These are phyloP conservation scores for Sebastes steindachneri DNA, from an alignment of 2,797 vertebrate species.

Conservation along the genomic window DNA sequence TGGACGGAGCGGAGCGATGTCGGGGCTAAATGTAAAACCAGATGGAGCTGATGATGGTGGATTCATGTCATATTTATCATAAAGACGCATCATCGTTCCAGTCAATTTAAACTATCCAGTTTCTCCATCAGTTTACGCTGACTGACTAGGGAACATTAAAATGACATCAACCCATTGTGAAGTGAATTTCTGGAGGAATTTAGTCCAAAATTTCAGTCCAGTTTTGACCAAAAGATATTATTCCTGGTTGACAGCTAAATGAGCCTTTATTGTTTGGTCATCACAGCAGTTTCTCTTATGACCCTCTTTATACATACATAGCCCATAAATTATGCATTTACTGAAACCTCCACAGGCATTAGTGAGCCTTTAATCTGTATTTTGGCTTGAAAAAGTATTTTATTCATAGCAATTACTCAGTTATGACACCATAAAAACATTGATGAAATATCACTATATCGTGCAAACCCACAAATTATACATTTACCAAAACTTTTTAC, in stretches of 20 bases:
- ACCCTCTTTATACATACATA: neutral
- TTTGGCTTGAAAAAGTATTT: neutral
- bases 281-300: neutral
- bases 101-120: neutral
- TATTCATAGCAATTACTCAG: neutral
- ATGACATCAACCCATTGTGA: neutral
- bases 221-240: neutral
- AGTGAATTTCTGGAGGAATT: neutral
- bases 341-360: neutral
- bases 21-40: conserved; percentile 64
- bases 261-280: conserved; percentile 5
- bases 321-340: neutral
- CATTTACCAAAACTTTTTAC: neutral
- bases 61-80: conserved; percentile 33
- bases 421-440: neutral
- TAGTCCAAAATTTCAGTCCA: neutral
- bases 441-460: neutral
- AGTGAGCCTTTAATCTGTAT: neutral
- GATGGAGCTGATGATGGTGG: conserved; percentile 52
- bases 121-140: neutral
- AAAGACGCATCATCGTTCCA: conserved; percentile 23
- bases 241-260: neutral
- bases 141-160: conserved; percentile 27
- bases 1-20: conserved; percentile 7
- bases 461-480: neutral